Evolutionary conservation across 2,888 invertebrate genomes (phyloP), one percentile per base, ranked within the genome.

Genomic region (Acleris holmiana): DNA sequence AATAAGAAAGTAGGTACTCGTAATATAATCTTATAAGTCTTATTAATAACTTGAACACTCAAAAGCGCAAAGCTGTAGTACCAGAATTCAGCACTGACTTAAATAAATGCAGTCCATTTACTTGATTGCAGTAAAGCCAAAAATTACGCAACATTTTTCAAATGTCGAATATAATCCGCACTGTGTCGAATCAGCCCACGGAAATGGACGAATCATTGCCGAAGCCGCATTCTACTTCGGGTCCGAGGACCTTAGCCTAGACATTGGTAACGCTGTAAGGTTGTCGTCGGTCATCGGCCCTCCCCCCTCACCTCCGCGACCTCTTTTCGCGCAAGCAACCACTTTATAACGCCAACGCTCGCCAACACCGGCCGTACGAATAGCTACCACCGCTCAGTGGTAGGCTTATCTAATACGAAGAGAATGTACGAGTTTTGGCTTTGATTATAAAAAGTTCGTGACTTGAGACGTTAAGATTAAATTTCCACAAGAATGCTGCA

Each of bases 241-340:
- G 75, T 77, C 79, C 79, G 83, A 84, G 86, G 83, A 88, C 88
- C 88, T 90, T 89, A 88, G 82, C 88, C 90, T 89, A 89, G 89
- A 89, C 89, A 88, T 88, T 87, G 87, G 84, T 62, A 71, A 76
- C 80, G 85, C 83, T 83, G 83, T 87, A 84, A 89, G 86, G 84
- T 82, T 86, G 86, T 79, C 84, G 78, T 73, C 89, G 91, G 90
- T 90, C 89, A 88, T 86, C 88, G 88, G 77, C 88, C 86, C 79
- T 82, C 73, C 76, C 83, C 73, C 84, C 83, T 76, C 80, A 73
- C 83, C 79, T 71, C 77, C 69, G 68, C 83, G 89, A 83, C 90
- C 90, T 89, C 90, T 83, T 88, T 90, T 69, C 71, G 67, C 69
- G 76, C 78, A 75, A 75, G 83, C 85, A 77, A 78, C 85, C 72